Evolutionary conservation across 2,797 vertebrate genomes (phyloP).

Genomic region (Bovichtus diacanthus): DNA sequence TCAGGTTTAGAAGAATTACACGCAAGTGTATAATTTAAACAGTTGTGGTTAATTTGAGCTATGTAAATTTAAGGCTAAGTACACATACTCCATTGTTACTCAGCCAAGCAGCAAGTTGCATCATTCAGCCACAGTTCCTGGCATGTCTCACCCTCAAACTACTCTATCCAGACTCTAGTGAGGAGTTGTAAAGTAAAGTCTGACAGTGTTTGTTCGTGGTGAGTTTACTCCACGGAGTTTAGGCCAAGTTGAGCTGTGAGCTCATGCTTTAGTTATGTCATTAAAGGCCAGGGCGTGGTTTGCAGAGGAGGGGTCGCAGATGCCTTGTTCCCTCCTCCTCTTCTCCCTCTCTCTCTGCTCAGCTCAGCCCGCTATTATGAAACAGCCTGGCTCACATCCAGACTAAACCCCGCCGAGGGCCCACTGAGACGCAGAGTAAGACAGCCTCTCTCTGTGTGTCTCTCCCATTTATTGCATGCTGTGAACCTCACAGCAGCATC

Average conservation of each 20-base stretch:
- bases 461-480: constrained; percentile 24
- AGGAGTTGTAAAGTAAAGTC: constrained; percentile 27
- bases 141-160: background rate
- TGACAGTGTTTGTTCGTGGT: constrained; percentile 3
- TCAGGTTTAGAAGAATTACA: background rate
- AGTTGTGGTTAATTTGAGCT: background rate
- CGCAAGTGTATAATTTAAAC: background rate
- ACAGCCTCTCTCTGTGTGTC: background rate
- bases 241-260: constrained; percentile 21
- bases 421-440: constrained; percentile 14
- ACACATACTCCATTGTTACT: constrained; percentile 15
- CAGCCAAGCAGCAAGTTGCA: constrained; percentile 16
- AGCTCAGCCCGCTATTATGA: constrained; percentile 61
- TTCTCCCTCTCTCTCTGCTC: constrained; percentile 13
- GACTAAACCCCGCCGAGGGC: constrained; percentile 38
- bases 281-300: constrained; percentile 65
- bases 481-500: constrained; percentile 15
- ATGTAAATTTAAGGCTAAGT: constrained; percentile 17
- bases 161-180: background rate
- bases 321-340: background rate
- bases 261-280: constrained; percentile 42
- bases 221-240: constrained; percentile 16
- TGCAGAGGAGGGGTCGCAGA: background rate
- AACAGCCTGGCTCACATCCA: constrained; percentile 58
- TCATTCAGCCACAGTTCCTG: constrained; percentile 33